phyloP scores from a whole-genome alignment of 2,113 vertebrate species.

The Dromiciops gliroides region DNA sequence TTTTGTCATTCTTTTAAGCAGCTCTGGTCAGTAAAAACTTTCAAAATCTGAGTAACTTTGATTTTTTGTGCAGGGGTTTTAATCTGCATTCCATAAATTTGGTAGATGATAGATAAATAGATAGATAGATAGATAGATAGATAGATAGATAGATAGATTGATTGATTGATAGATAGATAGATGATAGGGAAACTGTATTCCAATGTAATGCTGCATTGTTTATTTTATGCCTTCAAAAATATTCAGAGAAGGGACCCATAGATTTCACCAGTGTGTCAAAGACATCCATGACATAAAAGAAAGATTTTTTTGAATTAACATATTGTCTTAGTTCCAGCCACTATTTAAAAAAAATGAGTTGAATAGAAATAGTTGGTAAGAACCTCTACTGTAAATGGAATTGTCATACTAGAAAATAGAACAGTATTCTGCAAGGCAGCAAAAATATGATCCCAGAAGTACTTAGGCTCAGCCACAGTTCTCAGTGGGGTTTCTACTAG shows the following conservation, averaged over 20 bases:
- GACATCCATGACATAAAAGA: neutral
- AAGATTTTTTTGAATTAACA: neutral
- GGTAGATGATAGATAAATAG: neutral
- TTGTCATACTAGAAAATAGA: neutral
- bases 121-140: too few species aligned
- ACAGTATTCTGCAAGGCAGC: neutral
- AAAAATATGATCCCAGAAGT: neutral
- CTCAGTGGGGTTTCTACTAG: neutral
- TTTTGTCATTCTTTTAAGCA: neutral
- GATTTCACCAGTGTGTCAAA: neutral
- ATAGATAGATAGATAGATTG: too few species aligned
- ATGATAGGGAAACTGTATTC: neutral
- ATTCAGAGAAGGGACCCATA: neutral
- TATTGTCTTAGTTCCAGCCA: neutral
- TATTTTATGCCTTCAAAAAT: neutral
- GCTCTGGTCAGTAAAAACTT: neutral
- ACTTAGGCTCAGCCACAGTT: neutral
- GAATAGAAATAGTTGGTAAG: neutral
- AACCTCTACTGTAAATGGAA: neutral
- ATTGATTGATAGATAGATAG: too few species aligned
- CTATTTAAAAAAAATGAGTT: neutral
- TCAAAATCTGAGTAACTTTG: neutral
- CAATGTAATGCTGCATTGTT: neutral
- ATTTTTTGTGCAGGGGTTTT: neutral
- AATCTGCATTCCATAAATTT: neutral